These are phyloP conservation scores for Pelecanoides urinatrix DNA, from an alignment of 2,113 vertebrate species.

Conservation along the genomic window DNA sequence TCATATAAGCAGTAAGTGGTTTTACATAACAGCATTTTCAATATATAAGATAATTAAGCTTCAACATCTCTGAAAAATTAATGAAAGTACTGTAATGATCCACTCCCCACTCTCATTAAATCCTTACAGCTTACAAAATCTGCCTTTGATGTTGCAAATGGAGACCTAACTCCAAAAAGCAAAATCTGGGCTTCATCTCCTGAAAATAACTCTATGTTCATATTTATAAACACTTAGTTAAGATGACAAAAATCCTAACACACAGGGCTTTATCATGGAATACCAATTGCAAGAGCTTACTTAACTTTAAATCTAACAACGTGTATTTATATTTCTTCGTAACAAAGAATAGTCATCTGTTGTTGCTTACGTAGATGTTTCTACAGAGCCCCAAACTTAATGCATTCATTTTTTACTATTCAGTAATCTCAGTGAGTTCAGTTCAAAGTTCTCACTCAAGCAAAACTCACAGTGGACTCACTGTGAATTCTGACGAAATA, in stretches of 20 bases:
- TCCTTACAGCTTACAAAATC: neutral
- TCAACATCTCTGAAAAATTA: neutral
- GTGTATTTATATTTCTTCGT: neutral
- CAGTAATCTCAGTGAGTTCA: neutral
- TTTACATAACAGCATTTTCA: conserved; percentile 14
- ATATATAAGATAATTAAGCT: conserved; percentile 28
- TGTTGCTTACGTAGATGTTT: neutral
- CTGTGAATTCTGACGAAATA: neutral
- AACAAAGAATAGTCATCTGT: neutral
- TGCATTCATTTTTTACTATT: neutral
- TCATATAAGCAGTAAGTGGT: neutral
- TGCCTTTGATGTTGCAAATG: neutral
- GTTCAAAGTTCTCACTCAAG: neutral
- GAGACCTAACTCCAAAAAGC: neutral
- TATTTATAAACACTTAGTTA: neutral
- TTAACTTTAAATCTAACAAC: neutral
- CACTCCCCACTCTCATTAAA: neutral
- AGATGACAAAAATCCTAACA: neutral
- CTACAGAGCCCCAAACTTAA: neutral
- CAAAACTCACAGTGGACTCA: neutral
- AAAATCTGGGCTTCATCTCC: neutral
- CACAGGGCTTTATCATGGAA: neutral
- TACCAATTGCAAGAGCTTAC: neutral
- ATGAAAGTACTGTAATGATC: neutral
- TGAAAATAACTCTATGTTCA: neutral